These are phyloP conservation scores for Alauda arvensis DNA, from an alignment of 2,797 vertebrate genomes.

Conservation along the genomic window DNA sequence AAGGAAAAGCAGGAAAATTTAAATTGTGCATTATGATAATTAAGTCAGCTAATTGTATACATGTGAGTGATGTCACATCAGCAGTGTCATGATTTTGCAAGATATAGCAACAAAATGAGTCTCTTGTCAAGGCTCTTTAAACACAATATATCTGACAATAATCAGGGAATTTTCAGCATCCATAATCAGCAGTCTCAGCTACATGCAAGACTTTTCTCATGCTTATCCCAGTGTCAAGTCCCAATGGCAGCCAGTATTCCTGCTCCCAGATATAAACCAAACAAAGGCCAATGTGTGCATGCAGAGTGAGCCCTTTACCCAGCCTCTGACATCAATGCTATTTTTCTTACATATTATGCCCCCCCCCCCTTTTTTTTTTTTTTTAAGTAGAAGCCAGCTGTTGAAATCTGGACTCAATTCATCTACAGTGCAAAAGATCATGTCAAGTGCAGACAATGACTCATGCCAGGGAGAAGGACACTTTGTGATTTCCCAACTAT, in stretches of 20 bases:
- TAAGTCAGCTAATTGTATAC: background rate
- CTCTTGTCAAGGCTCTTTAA: background rate
- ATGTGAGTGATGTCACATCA: background rate
- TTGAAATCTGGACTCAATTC: slow-evolving; percentile 32
- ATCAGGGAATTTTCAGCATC: background rate
- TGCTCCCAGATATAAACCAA: background rate
- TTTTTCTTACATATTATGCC: background rate
- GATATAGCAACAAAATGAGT: background rate
- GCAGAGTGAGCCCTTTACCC: background rate
- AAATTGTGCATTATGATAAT: background rate
- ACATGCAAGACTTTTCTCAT: background rate
- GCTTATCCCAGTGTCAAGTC: background rate
- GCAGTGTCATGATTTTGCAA: background rate
- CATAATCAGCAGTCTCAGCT: background rate
- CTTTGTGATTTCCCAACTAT: slow-evolving; percentile 21
- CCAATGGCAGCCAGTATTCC: background rate
- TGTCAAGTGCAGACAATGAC: slow-evolving; percentile 35
- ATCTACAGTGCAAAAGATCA: slow-evolving; percentile 36
- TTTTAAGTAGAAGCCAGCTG: slow-evolving; percentile 6
- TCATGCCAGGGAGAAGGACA: slow-evolving; percentile 25
- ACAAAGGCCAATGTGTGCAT: background rate
- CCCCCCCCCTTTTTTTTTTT: background rate
- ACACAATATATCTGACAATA: background rate
- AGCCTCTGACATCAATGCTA: background rate
- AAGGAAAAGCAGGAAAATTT: background rate